These are phyloP conservation scores for Leucoraja ocellata DNA, from an alignment of 2,797 vertebrate species.

Conservation along the genomic window DNA sequence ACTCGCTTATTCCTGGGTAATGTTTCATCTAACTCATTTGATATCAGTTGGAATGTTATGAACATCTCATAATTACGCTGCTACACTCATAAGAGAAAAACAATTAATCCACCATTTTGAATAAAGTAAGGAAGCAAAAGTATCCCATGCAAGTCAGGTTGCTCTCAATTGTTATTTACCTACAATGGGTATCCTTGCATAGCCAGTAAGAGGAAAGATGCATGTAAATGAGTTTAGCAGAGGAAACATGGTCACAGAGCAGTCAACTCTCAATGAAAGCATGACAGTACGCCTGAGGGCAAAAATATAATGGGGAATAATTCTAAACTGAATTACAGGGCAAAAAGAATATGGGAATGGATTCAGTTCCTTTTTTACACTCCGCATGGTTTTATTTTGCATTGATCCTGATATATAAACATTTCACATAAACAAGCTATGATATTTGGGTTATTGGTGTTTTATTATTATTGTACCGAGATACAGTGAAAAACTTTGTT, in stretches of 20 bases:
- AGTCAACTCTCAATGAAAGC: neutral
- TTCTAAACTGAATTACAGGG: neutral
- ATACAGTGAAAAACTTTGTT: no score
- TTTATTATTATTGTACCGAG: no score
- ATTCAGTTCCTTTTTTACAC: neutral
- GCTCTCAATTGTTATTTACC: neutral
- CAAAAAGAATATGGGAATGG: neutral
- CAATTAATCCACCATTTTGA: neutral
- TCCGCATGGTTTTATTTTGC: neutral
- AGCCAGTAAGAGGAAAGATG: neutral
- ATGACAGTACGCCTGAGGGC: neutral
- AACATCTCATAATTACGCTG: neutral
- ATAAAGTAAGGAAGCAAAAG: neutral
- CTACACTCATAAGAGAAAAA: neutral
- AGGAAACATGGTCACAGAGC: neutral
- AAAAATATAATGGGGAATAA: neutral
- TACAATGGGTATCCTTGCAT: neutral
- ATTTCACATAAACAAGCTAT: no score
- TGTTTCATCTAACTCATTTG: neutral
- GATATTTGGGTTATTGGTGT: no score
- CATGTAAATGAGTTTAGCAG: neutral
- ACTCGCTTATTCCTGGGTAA: no score
- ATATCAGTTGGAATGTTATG: neutral
- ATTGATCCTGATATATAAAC: neutral
- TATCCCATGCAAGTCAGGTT: neutral